Conservation (phyloP, 2,113 vertebrate genomes). For the Austrofundulus limnaeus region DNA sequence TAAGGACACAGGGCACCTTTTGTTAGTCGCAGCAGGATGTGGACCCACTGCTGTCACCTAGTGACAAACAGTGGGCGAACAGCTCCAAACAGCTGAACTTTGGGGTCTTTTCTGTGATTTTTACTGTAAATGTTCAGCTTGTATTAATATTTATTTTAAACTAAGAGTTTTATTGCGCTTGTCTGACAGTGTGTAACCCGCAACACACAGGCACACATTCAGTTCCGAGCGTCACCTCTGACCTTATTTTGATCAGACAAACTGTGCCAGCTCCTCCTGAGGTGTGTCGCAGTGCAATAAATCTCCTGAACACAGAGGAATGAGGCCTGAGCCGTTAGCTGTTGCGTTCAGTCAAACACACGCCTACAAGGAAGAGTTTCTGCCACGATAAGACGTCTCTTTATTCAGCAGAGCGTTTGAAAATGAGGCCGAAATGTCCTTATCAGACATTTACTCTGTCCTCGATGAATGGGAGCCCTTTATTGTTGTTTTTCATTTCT, state of each 20-base stretch:
- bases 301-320: constrained; percentile 45
- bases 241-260: constrained; percentile 58
- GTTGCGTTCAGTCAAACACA: constrained; percentile 54
- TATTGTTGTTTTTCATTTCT: too few species aligned
- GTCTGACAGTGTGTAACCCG: neutral
- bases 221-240: constrained; percentile 29
- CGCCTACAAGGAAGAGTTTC: constrained; percentile 50
- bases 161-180: constrained; percentile 4
- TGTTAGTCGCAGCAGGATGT: constrained; percentile 34
- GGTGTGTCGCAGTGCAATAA: constrained; percentile 66
- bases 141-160: neutral
- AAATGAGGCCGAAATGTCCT: constrained; percentile 44
- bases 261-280: constrained; percentile 52
- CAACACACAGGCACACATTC: constrained; percentile 9
- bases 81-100: constrained; percentile 22
- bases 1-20: constrained; percentile 37
- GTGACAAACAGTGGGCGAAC: constrained; percentile 42
- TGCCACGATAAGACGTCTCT: constrained; percentile 47
- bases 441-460: constrained; percentile 51
- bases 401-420: constrained; percentile 43
- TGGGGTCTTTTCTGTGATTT: neutral
- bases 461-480: neutral
- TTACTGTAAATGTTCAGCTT: neutral
- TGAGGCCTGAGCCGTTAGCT: constrained; percentile 39
- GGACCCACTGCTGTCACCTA: constrained; percentile 72